Conservation (phyloP, 2,113 vertebrate genomes). For the Dasyurus viverrinus region DNA sequence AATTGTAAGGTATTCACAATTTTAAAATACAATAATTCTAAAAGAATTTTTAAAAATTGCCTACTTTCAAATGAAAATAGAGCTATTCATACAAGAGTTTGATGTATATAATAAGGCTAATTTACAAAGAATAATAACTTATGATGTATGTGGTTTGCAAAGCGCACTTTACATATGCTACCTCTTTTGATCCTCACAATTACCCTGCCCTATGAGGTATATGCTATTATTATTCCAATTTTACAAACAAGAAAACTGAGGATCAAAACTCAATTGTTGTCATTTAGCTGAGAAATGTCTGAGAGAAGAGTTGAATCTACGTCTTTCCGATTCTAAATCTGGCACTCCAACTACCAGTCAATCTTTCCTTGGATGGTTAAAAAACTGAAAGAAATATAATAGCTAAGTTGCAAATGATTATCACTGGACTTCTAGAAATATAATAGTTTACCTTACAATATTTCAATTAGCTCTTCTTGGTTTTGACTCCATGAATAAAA, state of each 20-base stretch:
- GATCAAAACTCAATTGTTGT: background rate
- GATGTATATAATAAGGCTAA: background rate
- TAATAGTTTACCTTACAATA: background rate
- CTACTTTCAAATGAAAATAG: slow-evolving; percentile 55
- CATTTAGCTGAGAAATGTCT: background rate
- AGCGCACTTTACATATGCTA: background rate
- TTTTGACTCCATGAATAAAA: background rate
- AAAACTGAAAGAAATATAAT: background rate
- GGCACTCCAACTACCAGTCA: background rate
- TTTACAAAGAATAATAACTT: background rate
- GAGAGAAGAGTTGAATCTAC: background rate
- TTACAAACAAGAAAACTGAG: background rate
- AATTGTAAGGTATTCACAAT: slow-evolving; percentile 35
- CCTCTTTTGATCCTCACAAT: background rate
- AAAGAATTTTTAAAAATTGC: slow-evolving; percentile 42
- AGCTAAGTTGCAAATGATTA: background rate
- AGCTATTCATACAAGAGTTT: slow-evolving; percentile 20
- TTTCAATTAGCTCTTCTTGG: background rate
- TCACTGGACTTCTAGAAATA: background rate
- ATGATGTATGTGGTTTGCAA: background rate
- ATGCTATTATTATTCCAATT: background rate
- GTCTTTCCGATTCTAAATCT: background rate
- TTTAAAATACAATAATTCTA: slow-evolving; percentile 59
- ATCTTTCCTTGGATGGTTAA: background rate
- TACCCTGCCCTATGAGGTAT: background rate